Conservation (phyloP, 2,888 invertebrate species). For the Phortica okadai region DNA sequence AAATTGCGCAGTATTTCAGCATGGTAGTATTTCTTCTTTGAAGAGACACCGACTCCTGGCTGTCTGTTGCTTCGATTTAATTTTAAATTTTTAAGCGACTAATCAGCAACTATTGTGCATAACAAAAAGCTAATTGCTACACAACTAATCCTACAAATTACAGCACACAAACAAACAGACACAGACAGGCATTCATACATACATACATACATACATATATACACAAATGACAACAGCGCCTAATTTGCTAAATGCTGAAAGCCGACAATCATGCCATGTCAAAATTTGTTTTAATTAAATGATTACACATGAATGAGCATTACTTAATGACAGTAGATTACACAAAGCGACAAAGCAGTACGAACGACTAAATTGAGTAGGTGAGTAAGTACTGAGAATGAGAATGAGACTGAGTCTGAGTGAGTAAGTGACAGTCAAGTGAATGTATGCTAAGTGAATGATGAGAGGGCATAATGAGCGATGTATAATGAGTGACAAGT, state of each 20-base stretch:
- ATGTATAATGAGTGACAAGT: too few species aligned
- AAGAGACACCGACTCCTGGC: too few species aligned
- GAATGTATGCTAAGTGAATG: too few species aligned
- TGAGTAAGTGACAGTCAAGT: neutral
- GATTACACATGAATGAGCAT: constrained; percentile 13
- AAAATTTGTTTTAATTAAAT: constrained; percentile 21
- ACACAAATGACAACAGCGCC: neutral
- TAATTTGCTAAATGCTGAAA: constrained; percentile 5
- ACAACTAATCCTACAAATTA: constrained; percentile 33
- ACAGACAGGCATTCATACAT: neutral
- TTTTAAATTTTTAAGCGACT: neutral
- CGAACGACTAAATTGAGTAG: neutral
- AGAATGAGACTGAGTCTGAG: neutral
- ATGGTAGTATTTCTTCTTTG: too few species aligned
- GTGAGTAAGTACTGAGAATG: neutral
- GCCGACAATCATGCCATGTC: neutral
- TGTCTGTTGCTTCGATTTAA: too few species aligned
- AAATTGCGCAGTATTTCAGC: too few species aligned
- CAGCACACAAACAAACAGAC: neutral
- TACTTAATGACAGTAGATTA: constrained; percentile 15
- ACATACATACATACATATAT: too few species aligned
- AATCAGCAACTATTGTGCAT: neutral
- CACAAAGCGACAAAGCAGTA: neutral
- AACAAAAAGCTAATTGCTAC: constrained; percentile 43
- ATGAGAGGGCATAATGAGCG: too few species aligned